Evolutionary conservation across 2,113 vertebrate species (phyloP), one percentile per base, ranked within the genome.

Genomic region (Dasypus novemcinctus): DNA sequence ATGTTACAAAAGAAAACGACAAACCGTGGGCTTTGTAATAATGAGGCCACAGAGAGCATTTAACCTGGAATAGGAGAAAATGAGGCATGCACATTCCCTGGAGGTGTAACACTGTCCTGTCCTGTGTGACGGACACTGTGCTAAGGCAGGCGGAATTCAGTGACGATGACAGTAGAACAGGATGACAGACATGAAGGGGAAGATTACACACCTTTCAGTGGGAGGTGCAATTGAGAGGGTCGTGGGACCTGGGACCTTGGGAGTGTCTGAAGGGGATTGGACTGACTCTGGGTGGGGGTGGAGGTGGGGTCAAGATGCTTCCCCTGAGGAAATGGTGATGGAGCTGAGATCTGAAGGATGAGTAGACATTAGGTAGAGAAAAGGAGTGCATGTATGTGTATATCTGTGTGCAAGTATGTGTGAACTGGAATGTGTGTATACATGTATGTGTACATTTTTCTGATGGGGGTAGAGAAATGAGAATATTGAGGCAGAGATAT

Each of bases 41-140:
- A 84, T 69, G 78, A 84, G 21, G 11, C 43, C 15, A 4, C 9
- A 61, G 91, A 66, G 84, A 86, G 21, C 0, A 4, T 52, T 86
- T 66, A 57, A 78, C 61, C 54, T 78, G 31, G 54, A 59, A 41
- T 0, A 64, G 46, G 63, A 87, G 52, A 64, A 59, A 64, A 76
- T n/a, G 17, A 69, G 13, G 7, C 33, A 20, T 74, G 31, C 2
- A 20, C 5, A 23, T 27, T 21, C 41, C 76, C 69, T 59, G 41
- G n/a, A 72, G 5, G 5, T 29, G 4, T 3, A 12, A 8, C 46
- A 14, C 25, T 33, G 1, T 17, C 36, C 43, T n/a, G 36, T 25
- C 14, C n/a, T 20, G 1, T 15, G 7, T 20, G 36, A n/a, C 21
- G 29, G 75, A 49, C 15, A 15, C 29, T 3, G 0, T 11, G 54